Base-by-base conservation (phyloP, 2,797 vertebrate genomes). In the Premnoplex brunnescens region DNA sequence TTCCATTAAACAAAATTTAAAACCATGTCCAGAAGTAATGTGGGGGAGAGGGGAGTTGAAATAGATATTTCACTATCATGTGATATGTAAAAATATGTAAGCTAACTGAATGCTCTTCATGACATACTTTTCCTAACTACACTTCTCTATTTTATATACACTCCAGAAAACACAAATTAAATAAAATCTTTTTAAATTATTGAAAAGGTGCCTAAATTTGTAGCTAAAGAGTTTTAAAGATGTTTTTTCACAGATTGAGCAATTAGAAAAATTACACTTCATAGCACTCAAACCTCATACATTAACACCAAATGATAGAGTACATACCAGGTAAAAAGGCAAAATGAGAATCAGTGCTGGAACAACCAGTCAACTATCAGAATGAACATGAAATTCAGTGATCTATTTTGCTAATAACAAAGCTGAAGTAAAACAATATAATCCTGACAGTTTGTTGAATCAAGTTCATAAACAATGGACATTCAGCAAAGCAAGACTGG, bases 211-310 rank as follows among this genome's bases (percentile, higher is more conserved):
- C 55, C 85, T 95, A 93, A 93, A 95, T 69, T 86, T 95, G 89
- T 75, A 93, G 28, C 60, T 95, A 78, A 93, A 95, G 75, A 82
- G 79, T 77, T 85, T 95, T 96, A 96, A 96, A 96, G 84, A 91
- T 68, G 37, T 16, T 54, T 88, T 81, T 97, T 95, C 76, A 96
- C 71, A 88, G 92, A 28, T 12, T 88, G 79, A 95, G 66, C 83
- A 97, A 94, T 89, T 95, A 93, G 81, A 88, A 96, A 97, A 97
- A 96, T 94, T 85, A 85, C 46, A 92, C 94, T 96, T 95, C 36
- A 44, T 37, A 71, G 32, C 87, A 94, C 56, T 92, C 73, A 88
- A 76, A 68, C 66, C 71, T 89, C 90, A 79, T 34, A 88, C 26
- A 90, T 68, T 89, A 91, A 93, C 89, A 96, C 9, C 67, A 95